Evolutionary conservation across 2,888 invertebrate genomes (phyloP), one percentile per base, ranked within the genome.

Genomic region (Andrena bicolor): DNA sequence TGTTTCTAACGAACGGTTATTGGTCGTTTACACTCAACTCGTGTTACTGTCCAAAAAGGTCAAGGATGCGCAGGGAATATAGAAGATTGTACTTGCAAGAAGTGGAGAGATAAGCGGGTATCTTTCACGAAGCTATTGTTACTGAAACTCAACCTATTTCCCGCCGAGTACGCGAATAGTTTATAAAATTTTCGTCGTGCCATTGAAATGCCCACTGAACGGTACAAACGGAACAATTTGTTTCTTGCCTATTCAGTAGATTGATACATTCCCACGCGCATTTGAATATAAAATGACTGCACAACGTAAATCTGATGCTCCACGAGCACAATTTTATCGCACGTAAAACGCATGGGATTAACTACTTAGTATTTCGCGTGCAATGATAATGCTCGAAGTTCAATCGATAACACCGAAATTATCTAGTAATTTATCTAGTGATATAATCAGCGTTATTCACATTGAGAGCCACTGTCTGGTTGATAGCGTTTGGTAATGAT

Each of bases 41-140:
- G 32, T 8, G 32, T 56, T 23, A 30, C 16, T 41, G 56, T 5
- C 23, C 28, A 51, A 60, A 66, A 74, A 71, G 80, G 65, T 71
- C 75, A 82, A 83, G 77, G 77, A 53, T 77, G 35, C 13, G 61
- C 66, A 71, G 51, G 49, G n/a, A 10, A 51, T 73, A 26, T 32
- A 64, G 41, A 6, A 23, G 63, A 80, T 41, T 13, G 41, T 68
- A 28, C 56, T 81, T 32, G 68, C 49, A 76, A 53, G 63, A 65
- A 77, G 70, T 63, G 53, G 35, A 63, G 58, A 76, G 70, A 73
- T 76, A 77, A 76, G 48, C 23, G 32, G 2, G 35, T 13, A 65
- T 35, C 63, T 66, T 73, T 28, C 51, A 35, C n/a, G 13, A 32
- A 60, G 51, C 49, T 73, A 61, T 73, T 73, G 58, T 73, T 51